Base-by-base conservation (phyloP, 2,888 invertebrate genomes). In the Torymus aiolomorphi region DNA sequence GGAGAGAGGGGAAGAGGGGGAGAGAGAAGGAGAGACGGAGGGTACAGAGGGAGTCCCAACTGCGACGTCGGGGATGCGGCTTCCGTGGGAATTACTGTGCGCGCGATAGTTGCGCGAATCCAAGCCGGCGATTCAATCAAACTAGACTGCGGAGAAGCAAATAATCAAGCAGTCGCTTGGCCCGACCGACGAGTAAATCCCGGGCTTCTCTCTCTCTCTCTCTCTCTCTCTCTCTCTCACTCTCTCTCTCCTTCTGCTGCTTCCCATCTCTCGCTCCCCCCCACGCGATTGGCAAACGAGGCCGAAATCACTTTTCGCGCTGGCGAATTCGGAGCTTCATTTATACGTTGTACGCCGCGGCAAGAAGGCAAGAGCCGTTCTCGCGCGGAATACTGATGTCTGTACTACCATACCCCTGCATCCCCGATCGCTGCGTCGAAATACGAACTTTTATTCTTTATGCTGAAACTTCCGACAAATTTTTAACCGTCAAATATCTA, bases 121-220 rank as follows among this genome's bases (percentile, higher is more conserved):
- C 61, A 11, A 24, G 54, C 51, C 16, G 67, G 42, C 74, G 66
- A 75, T 80, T 77, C 70, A 82, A 81, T 81, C 76, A 77, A 75
- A 82, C 79, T 70, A 59, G 70, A 52, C 52, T 49, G 52, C 49
- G 57, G 77, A 62, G 69, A 76, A 81, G 73, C 73, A 81, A 78
- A 76, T 80, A 79, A 81, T 76, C 63, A 79, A 76, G 79, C 73
- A 66, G 65, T 71, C 74, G 42, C 74, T 56, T 52, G 54, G 54
- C 31, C 51, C 61, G 61, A 54, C 31, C 61, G 12, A 2, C 52
- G 67, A 62, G 73, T 51, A 51, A 79, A 74, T 59, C 54, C 42
- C 16, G 56, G 11, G 24, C 56, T 61, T 16, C 51, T 12, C n/a
- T 13, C 59, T 14, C 57, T 3, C 61, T 16, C 31, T 31, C 18